Evolutionary conservation across 2,888 invertebrate genomes (phyloP).

Genomic region (Andrena camellia): DNA sequence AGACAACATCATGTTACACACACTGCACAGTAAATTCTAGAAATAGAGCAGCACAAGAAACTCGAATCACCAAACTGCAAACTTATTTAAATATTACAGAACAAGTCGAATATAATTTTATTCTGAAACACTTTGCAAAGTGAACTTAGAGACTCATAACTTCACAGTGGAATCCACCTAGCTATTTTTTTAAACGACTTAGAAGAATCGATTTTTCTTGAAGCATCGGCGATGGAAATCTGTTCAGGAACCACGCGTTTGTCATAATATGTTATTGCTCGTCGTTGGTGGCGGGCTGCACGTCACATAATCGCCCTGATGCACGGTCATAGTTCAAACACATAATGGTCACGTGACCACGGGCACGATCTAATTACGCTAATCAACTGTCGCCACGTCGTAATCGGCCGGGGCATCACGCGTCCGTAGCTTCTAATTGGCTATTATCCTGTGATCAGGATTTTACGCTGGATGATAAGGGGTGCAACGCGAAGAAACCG

Average conservation of each 20-base stretch:
- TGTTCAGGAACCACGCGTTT: constrained; percentile 2
- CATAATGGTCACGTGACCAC: constrained; percentile 56
- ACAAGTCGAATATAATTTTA: too few species aligned
- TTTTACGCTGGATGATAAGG: constrained; percentile 37
- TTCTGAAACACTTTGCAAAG: too few species aligned
- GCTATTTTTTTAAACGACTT: too few species aligned
- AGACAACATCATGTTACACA: too few species aligned
- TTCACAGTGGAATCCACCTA: too few species aligned
- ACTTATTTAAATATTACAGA: too few species aligned
- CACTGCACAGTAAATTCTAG: too few species aligned
- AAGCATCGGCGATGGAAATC: background rate
- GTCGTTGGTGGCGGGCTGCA: constrained; percentile 13
- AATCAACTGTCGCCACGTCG: constrained; percentile 69
- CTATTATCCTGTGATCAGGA: constrained; percentile 59
- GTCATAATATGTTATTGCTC: constrained; percentile 32
- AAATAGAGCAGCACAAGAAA: too few species aligned
- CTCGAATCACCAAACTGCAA: too few species aligned
- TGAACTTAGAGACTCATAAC: too few species aligned
- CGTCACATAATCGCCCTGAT: constrained; percentile 35
- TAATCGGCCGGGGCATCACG: constrained; percentile 62
- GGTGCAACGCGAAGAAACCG: constrained; percentile 28
- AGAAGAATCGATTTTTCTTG: background rate
- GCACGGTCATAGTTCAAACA: constrained; percentile 41
- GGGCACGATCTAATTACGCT: constrained; percentile 68
- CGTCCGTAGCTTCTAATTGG: constrained; percentile 45